phyloP scores from a whole-genome alignment of 2,113 vertebrate species.

The Gadus macrocephalus region DNA sequence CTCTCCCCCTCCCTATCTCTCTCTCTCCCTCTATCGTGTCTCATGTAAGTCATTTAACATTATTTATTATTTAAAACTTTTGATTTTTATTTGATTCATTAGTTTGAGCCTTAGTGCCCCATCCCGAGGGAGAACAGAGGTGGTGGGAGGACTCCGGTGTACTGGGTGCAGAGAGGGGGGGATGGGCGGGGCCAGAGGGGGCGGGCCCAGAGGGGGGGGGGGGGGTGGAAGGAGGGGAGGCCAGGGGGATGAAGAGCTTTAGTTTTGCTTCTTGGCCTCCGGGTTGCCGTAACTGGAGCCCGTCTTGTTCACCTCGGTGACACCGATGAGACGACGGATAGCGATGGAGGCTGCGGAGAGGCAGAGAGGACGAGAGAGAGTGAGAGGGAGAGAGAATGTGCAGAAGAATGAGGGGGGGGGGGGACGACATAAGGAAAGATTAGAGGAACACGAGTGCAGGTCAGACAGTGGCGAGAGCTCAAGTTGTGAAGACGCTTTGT shows the following conservation, averaged over 20 bases:
- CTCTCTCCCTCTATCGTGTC: slow-evolving; percentile 28
- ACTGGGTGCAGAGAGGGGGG: slow-evolving; percentile 32
- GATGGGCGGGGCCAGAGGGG: not conserved
- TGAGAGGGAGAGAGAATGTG: no score
- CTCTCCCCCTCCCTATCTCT: not conserved
- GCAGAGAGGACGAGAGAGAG: not conserved
- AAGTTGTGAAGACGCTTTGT: no score
- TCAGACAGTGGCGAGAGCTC: not conserved
- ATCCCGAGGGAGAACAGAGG: slow-evolving; percentile 3
- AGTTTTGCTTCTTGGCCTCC: slow-evolving; percentile 93
- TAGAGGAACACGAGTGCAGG: not conserved
- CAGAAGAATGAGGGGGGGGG: no score
- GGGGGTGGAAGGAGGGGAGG: slow-evolving; percentile 8
- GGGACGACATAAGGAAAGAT: not conserved
- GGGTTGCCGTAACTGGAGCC: slow-evolving; percentile 96
- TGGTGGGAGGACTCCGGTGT: slow-evolving; percentile 22
- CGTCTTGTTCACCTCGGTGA: slow-evolving; percentile 93
- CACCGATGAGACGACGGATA: slow-evolving; percentile 94
- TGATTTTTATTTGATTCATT: no score
- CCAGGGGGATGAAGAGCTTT: slow-evolving; percentile 44
- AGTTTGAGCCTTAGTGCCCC: slow-evolving; percentile 3
- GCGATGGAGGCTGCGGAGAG: slow-evolving; percentile 85
- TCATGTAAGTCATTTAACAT: not conserved
- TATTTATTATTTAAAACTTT: no score
- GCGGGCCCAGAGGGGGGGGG: not conserved